Base-by-base conservation (phyloP, 2,888 invertebrate species). In the Agrochola circellaris region DNA sequence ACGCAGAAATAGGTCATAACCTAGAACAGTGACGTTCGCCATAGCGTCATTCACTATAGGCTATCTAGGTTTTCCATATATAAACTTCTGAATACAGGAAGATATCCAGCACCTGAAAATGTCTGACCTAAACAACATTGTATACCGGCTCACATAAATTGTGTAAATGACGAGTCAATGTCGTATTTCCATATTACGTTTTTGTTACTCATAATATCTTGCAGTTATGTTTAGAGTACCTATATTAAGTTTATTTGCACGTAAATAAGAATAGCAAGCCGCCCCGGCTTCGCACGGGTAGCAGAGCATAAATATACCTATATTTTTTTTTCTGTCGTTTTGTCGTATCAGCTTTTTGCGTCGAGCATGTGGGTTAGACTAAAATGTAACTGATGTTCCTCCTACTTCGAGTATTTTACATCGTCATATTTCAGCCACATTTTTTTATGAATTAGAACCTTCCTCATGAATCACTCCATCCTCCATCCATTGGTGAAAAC, bases 211-310 rank as follows among this genome's bases (percentile, higher is more conserved):
- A 38, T 81, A 42, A 69, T 65, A 58, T 62, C 8, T 62, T 62
- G 42, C 42, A 42, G 34, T 70, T 62, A 51, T 62, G n/a, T 58
- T 81, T 71, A 68, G 48, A 58, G 9, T 54, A 38, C 23, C 38
- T 23, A 30, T 67, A 72, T 45, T 67, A 77, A 67, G 15, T 78
- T 81, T 60, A 62, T 83, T 83, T 79, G 51, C 20, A 79, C 20
- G 54, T 62, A 54, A 70, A 64, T 61, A 66, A 61, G 65, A 23
- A 23, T 23, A 23, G 51, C 51, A 51, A 51, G 8, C 51, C 9
- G 9, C 51, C 51, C 51, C 51, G 51, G 23, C 23, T 51, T 23
- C 51, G 20, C 51, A 51, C 20, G 20, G 48, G 51, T 51, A 20
- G 7, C 51, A 51, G 20, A 7, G 7, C 20, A 48, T 48, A 38